Base-by-base conservation (phyloP, 1,140 invertebrate genomes). In the Zeugodacus cucurbitae region DNA sequence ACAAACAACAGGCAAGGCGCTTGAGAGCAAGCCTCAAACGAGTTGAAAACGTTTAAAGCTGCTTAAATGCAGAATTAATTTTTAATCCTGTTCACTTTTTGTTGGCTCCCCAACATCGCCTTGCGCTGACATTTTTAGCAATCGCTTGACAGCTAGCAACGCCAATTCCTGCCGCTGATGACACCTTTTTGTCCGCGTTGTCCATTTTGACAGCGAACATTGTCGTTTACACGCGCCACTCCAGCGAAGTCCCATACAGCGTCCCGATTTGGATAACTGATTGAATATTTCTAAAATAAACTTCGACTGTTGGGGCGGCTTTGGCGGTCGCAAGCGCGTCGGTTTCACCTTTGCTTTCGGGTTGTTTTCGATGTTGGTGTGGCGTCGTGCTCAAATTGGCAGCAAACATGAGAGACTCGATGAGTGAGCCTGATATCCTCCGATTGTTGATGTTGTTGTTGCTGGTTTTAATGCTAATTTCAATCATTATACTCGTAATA, bases 191-290 rank as follows among this genome's bases (percentile, higher is more conserved):
- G 74, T 82, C 26, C 41, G 74, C 44, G n/a, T 44, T 37, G 87
- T 41, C 26, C 37, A 20, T 88, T 88, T 88, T 74, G 87, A 88
- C 87, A 88, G 87, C 22, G 64, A 29, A 88, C 87, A 88, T 57
- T 88, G 87, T 88, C 44, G 87, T 88, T 74, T 74, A 26, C 54
- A 22, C 26, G 85, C 54, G 17, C 54, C 26, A 34, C 58, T 26
- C 26, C 58, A 10, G 10, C 22, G 58, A 62, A 26, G 58, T 3
- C 48, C 14, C 48, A 17, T 20, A 17, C 11, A 54, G 14, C 17
- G 48, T 4, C 48, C 48, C 48, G 48, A 54, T 54, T 48, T 54
- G 48, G 48, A 3, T 14, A 48, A 14, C 14, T 54, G 48, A 54
- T 54, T 54, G 48, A 54, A 17, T 17, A 54, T 54, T 54, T 20